Percentiles rank a stretch among this genome's conserved stretches.
phyloP scores from a whole-genome alignment of 2,797 vertebrate genomes.

The Mus spretus region DNA sequence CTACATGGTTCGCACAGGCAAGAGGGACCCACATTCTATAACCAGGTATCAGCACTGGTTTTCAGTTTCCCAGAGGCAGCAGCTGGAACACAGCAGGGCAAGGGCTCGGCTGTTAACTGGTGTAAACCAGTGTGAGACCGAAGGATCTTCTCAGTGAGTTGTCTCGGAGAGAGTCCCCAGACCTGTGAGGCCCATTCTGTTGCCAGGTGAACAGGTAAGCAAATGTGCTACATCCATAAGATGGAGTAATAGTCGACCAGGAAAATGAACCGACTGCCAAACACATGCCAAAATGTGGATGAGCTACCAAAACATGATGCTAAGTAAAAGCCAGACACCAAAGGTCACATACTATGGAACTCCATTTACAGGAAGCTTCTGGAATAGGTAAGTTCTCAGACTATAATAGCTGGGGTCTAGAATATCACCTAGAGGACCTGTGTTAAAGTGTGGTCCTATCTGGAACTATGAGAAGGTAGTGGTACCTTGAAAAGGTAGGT shows the following conservation, averaged over 20 bases:
- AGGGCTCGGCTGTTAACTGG: neutral
- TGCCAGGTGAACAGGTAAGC: neutral
- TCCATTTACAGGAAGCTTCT: neutral
- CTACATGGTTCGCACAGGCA: neutral
- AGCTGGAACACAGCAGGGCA: neutral
- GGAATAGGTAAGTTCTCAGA: neutral
- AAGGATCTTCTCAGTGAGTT: too few relatives aligned
- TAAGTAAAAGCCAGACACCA: neutral
- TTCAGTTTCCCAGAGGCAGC: neutral
- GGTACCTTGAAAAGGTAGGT: neutral
- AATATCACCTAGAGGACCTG: neutral
- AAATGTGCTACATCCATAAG: neutral
- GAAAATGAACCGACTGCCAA: neutral
- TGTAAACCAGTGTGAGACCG: neutral
- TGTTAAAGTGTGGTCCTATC: neutral
- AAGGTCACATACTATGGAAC: neutral
- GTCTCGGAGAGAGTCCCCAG: neutral
- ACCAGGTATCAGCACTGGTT: neutral
- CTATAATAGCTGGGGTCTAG: too few relatives aligned
- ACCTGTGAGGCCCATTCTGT: neutral
- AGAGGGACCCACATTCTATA: neutral
- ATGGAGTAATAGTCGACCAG: neutral
- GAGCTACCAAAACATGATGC: neutral
- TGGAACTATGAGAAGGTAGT: neutral
- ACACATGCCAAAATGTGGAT: too few relatives aligned